Conservation (phyloP, 2,113 vertebrate genomes). For the Scomber scombrus region DNA sequence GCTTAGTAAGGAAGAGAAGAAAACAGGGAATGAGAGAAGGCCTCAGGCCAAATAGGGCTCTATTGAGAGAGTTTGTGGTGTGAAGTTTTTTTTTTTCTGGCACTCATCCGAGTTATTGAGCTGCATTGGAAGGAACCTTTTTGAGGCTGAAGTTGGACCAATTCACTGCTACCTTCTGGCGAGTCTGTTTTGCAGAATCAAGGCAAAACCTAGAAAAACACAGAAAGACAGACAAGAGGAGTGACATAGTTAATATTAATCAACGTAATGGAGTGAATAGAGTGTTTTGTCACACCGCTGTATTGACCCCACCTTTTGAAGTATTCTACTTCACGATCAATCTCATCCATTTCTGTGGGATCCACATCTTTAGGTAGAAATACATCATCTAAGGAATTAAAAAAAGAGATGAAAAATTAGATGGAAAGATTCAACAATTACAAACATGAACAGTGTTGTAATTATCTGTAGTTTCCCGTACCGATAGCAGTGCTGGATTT, state of each 20-base stretch:
- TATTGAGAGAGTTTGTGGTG: conserved; percentile 76
- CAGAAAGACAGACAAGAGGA: neutral
- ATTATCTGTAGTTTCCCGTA: conserved; percentile 70
- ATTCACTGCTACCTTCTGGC: conserved; percentile 98
- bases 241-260: neutral
- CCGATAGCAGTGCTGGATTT: conserved; percentile 90
- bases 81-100: conserved; percentile 56
- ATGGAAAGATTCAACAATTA: neutral
- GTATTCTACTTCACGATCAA: conserved; percentile 98
- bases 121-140: conserved; percentile 95
- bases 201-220: conserved; percentile 92
- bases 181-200: conserved; percentile 98
- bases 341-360: conserved; percentile 96
- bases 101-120: conserved; percentile 89
- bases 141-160: conserved; percentile 99
- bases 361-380: conserved; percentile 98
- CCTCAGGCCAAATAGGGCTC: conserved; percentile 76
- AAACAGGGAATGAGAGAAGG: conserved; percentile 77
- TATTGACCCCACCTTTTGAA: conserved; percentile 91
- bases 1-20: conserved; percentile 75
- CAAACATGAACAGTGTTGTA: neutral
- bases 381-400: conserved; percentile 89
- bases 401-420: conserved; percentile 1
- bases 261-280: neutral
- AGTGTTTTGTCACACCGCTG: neutral